A percentile compares a stretch with the other conserved stretches of the same genome.
Conservation (phyloP, 2,113 vertebrate genomes). For the Sceloporus undulatus region DNA sequence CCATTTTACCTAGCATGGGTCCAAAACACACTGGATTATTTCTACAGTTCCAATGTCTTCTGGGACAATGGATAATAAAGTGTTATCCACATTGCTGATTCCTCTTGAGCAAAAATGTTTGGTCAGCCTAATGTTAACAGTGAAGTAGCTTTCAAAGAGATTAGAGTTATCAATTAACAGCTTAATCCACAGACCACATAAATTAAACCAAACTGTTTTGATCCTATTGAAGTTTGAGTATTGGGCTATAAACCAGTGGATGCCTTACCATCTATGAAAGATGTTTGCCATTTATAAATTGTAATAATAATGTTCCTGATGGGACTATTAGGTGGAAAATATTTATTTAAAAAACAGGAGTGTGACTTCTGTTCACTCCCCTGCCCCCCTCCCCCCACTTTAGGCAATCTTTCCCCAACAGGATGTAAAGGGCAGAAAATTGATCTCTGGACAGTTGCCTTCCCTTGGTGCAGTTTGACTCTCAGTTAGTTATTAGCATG, state of each 20-base stretch:
- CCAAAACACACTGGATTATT: no score
- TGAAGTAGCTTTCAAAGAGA: slow-evolving; percentile 8
- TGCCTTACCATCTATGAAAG: slow-evolving; percentile 1
- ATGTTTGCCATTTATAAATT: slow-evolving; percentile 24
- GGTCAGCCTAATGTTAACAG: not conserved
- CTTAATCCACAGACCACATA: slow-evolving; percentile 1
- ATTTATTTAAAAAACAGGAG: not conserved
- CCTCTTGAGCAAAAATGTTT: not conserved
- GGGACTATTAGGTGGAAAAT: not conserved
- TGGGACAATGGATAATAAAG: not conserved
- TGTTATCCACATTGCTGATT: not conserved
- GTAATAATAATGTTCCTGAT: not conserved
- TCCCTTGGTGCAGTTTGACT: no score
- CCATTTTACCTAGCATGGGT: no score
- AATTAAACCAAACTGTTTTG: slow-evolving; percentile 28
- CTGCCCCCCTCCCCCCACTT: no score
- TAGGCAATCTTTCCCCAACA: no score
- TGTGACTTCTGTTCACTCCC: not conserved
- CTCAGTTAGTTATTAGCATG: not conserved
- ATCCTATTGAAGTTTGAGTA: slow-evolving; percentile 10
- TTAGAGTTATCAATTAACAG: slow-evolving; percentile 14
- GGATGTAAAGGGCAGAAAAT: no score
- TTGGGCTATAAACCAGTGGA: not conserved
- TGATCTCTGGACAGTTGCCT: no score
- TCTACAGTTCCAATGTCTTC: not conserved